A percentile compares a stretch with the other conserved stretches of the same genome.
Evolutionary conservation across 2,797 vertebrate species (phyloP).

Genomic region (Pagetopsis macropterus): DNA sequence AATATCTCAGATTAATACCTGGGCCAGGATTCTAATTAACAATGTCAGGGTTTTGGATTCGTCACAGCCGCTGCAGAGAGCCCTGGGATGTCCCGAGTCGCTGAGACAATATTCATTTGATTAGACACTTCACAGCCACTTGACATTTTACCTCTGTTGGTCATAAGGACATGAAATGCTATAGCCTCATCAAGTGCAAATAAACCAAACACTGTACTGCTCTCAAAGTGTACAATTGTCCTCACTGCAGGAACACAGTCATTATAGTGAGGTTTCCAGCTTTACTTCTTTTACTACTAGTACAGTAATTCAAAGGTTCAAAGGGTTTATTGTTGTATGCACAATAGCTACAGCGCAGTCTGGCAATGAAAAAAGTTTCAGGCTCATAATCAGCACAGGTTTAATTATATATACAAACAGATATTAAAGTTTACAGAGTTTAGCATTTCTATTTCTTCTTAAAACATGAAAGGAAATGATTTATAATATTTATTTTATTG

Average conservation of each 20-base stretch:
- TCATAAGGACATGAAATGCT: conserved; percentile 22
- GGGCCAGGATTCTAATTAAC: conserved; percentile 56
- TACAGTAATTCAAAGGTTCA: neutral
- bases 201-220: neutral
- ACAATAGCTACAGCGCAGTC: too few species aligned
- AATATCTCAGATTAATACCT: conserved; percentile 51
- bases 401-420: too few species aligned
- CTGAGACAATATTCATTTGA: conserved; percentile 41
- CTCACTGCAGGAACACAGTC: neutral
- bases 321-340: too few species aligned
- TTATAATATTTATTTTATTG: too few species aligned
- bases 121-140: conserved; percentile 30
- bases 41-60: conserved; percentile 44
- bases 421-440: too few species aligned
- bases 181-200: neutral
- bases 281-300: neutral
- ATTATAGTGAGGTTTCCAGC: neutral
- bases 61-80: conserved; percentile 40
- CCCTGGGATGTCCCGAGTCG: conserved; percentile 42
- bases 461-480: too few species aligned
- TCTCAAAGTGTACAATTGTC: neutral
- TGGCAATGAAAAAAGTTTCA: too few species aligned
- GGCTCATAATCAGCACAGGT: neutral
- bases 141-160: conserved; percentile 41
- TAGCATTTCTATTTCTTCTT: too few species aligned